Conservation (phyloP, 2,113 vertebrate species). For the Ia io region DNA sequence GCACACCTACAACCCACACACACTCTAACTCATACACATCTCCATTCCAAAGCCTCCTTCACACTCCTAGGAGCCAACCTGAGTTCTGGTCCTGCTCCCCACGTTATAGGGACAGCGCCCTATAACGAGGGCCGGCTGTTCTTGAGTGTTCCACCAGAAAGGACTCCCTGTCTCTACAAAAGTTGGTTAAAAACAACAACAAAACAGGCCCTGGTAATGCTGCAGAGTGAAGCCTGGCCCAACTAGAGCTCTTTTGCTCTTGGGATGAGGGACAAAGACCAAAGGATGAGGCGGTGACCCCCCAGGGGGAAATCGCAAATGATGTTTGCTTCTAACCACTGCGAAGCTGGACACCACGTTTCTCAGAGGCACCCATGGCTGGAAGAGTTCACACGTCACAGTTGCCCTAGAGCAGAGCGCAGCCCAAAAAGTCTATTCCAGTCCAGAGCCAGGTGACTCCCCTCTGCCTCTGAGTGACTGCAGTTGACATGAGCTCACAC, state of each 20-base stretch:
- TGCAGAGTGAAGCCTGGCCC: neutral
- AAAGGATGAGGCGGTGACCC: neutral
- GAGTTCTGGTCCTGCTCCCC: neutral
- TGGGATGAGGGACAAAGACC: neutral
- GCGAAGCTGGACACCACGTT: fast-evolving
- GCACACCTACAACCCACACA: too few relatives aligned
- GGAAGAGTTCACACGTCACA: fast-evolving
- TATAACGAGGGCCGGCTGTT: neutral
- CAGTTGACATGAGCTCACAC: fast-evolving
- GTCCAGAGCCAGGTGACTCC: fast-evolving
- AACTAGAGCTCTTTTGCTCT: neutral
- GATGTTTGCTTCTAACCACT: neutral
- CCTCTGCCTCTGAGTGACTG: fast-evolving
- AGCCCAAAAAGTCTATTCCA: neutral
- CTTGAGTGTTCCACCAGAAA: neutral
- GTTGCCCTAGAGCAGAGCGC: neutral
- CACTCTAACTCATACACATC: neutral
- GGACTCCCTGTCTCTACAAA: neutral
- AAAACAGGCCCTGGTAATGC: too few relatives aligned
- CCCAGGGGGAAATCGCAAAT: too few relatives aligned
- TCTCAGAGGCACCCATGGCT: neutral
- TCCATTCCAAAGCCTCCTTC: neutral
- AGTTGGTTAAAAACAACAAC: neutral
- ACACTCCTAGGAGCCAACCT: neutral
- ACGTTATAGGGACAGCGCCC: fast-evolving